Base-by-base conservation (phyloP, 2,113 vertebrate species). In the Prietella phreatophila region DNA sequence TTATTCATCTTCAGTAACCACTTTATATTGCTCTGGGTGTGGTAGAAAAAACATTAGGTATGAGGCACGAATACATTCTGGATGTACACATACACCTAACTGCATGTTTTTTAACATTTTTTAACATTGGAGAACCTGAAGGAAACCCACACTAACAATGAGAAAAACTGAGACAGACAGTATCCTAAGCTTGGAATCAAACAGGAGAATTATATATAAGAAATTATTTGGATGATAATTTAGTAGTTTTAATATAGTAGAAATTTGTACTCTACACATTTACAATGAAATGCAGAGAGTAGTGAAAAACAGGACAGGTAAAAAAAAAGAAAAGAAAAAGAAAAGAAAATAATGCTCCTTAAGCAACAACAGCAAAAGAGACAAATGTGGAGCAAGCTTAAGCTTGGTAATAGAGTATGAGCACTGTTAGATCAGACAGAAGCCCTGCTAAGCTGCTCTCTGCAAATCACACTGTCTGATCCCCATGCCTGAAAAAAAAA, bases 1-100 rank as follows among this genome's bases (percentile, higher is more conserved):
- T 73, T 1, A 14, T 78, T 42, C 25, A 78, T 50, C 14, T 78
- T 76, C 25, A 14, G 39, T 79, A 53, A 78, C 3, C 3, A 1
- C n/a, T 56, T 80, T 80, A 53, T 78, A 20, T 30, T 80, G 14
- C 53, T 80, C n/a, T 56, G 9, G 78, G 76, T 53, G 76, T 79
- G 13, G 73, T 76, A 76, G 5, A 20, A 73, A 73, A 73, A 39
- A 73, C 25, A 17, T 79, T 15, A 53, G 15, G 76, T 53, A 79
- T n/a, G 47, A 53, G 13, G 3, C n/a, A 5, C 0, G 9, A 42
- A 75, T 25, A 75, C 71, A 47, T 39, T 4, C 19, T 75, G 36
- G 71, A 42, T 25, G 2, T 25, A 42, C 39, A 39, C 19, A 50
- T 0, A 13, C 75, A 47, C 39, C 47, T 30, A 53, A 27, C 2